A percentile compares a stretch with the other conserved stretches of the same genome.
Evolutionary conservation across 2,888 invertebrate species (phyloP).

Genomic region (Sympetrum striolatum): DNA sequence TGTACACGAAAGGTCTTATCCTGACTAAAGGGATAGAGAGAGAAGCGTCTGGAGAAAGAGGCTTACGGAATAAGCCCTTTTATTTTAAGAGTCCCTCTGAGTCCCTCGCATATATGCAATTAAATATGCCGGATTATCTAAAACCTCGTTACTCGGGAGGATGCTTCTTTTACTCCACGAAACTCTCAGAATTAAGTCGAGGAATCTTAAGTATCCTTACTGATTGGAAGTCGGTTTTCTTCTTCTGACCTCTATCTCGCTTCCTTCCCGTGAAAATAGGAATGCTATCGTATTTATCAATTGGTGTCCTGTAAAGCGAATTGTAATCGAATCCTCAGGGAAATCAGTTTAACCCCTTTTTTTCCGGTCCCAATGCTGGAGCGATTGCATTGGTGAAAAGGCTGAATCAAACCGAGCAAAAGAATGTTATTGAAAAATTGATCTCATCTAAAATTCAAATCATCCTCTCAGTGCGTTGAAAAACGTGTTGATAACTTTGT

Average conservation of each 20-base stretch:
- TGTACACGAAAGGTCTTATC: not conserved
- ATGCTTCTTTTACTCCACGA: not conserved
- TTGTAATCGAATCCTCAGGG: not conserved
- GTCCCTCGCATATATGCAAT: not conserved
- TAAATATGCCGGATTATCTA: not conserved
- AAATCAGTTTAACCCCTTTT: not conserved
- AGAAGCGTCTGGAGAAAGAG: not conserved
- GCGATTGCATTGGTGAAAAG: too few relatives aligned
- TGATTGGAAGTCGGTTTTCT: not conserved
- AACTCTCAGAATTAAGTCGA: not conserved
- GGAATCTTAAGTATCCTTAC: not conserved
- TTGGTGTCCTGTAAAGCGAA: not conserved
- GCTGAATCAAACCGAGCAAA: too few relatives aligned
- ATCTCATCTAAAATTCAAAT: too few relatives aligned
- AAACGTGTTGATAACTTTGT: too few relatives aligned
- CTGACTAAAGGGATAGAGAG: not conserved
- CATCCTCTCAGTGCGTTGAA: too few relatives aligned
- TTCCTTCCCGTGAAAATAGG: not conserved
- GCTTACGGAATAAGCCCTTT: not conserved
- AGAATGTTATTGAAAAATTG: too few relatives aligned
- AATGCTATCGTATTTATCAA: not conserved
- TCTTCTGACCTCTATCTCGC: not conserved
- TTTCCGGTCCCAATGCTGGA: too few relatives aligned
- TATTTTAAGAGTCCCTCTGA: not conserved
- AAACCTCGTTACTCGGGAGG: not conserved